phyloP scores from a whole-genome alignment of 2,888 invertebrate genomes.

The Podotricha telesiphe region DNA sequence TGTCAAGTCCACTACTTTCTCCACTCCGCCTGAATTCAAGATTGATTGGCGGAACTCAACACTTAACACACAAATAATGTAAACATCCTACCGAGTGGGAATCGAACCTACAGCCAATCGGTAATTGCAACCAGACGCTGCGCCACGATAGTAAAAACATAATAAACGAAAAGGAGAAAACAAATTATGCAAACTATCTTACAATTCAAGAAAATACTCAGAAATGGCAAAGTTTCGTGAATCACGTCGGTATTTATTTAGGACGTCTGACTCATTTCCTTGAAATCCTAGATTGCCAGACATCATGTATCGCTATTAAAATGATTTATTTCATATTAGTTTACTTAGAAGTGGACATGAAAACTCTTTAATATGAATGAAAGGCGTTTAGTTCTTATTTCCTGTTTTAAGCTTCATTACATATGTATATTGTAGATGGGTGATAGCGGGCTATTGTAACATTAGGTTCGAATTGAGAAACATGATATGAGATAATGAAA shows the following conservation, averaged over 20 bases:
- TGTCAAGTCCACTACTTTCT: too few relatives aligned
- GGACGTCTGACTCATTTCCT: constrained; percentile 38
- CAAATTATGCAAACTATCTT: constrained; percentile 8
- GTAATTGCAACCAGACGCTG: too few relatives aligned
- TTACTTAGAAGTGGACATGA: constrained; percentile 28
- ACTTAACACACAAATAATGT: too few relatives aligned
- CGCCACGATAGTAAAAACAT: too few relatives aligned
- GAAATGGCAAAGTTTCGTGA: constrained; percentile 27
- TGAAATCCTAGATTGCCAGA: constrained; percentile 37
- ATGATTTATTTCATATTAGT: constrained; percentile 36
- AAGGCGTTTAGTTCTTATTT: constrained; percentile 15
- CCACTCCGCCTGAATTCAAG: too few relatives aligned
- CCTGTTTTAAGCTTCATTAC: background rate
- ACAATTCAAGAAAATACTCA: constrained; percentile 15
- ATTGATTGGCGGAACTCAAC: too few relatives aligned
- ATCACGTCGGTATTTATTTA: constrained; percentile 35
- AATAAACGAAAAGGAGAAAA: background rate
- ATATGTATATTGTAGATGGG: background rate
- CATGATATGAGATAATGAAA: too few relatives aligned
- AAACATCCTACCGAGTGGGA: too few relatives aligned
- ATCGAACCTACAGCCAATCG: too few relatives aligned
- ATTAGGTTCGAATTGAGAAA: too few relatives aligned
- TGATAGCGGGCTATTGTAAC: too few relatives aligned
- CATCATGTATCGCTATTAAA: constrained; percentile 36
- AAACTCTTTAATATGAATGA: constrained; percentile 22